These are phyloP conservation scores for Gadus macrocephalus DNA, from an alignment of 2,113 vertebrate species.

Conservation along the genomic window DNA sequence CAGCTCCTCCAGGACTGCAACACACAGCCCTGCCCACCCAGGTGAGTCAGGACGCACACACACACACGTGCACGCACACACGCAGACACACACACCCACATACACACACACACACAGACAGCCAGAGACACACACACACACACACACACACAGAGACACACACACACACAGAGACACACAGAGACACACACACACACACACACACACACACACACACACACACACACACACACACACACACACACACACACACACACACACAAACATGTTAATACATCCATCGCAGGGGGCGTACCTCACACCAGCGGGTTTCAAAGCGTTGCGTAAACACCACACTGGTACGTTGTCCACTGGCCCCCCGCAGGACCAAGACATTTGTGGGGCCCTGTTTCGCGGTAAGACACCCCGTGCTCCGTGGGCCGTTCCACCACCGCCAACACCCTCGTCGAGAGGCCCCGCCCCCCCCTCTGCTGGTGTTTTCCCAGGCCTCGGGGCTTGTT, in stretches of 20 bases:
- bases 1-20: slow-evolving; percentile 84
- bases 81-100: not conserved
- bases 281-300: no score
- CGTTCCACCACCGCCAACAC: slow-evolving; percentile 17
- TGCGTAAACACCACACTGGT: slow-evolving; percentile 30
- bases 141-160: not conserved
- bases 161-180: not conserved
- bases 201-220: not conserved
- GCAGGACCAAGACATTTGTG: slow-evolving; percentile 3
- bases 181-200: not conserved
- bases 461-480: slow-evolving; percentile 51
- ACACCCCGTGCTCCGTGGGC: slow-evolving; percentile 34
- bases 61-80: not conserved
- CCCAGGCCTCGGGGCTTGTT: slow-evolving; percentile 68
- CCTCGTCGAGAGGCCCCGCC: no score
- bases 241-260: not conserved
- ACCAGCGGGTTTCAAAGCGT: not conserved
- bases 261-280: not conserved
- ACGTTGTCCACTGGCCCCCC: slow-evolving; percentile 24
- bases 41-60: slow-evolving; percentile 65
- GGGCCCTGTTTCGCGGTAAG: slow-evolving; percentile 51
- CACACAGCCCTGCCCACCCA: slow-evolving; percentile 84
- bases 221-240: not conserved
- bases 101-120: not conserved
- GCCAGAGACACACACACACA: not conserved